A percentile compares a stretch with the other conserved stretches of the same genome.
These are phyloP conservation scores for Nephrocerus scutellatus DNA, from an alignment of 2,888 invertebrate species.

Conservation along the genomic window DNA sequence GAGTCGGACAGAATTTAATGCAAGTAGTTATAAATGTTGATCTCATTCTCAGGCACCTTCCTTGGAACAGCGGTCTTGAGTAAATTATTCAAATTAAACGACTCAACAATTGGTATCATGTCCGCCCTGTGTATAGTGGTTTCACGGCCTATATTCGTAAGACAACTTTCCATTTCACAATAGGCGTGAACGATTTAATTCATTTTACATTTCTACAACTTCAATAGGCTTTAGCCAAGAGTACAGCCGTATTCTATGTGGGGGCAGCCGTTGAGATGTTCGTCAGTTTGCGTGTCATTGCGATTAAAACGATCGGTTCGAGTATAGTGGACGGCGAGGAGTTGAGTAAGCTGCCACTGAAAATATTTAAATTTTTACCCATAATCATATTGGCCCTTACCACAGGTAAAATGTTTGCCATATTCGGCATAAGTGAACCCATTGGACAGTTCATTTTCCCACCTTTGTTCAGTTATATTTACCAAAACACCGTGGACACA, in stretches of 20 bases:
- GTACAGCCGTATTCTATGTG: conserved; percentile 36
- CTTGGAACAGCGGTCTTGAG: conserved; percentile 45
- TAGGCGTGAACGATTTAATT: background rate
- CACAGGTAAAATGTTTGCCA: conserved; percentile 39
- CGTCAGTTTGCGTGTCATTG: conserved; percentile 40
- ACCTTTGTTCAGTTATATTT: conserved; percentile 41
- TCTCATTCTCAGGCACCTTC: conserved; percentile 37
- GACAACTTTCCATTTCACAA: conserved; percentile 20
- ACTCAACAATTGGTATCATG: conserved; percentile 41
- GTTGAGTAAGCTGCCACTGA: conserved; percentile 40
- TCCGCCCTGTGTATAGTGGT: conserved; percentile 38
- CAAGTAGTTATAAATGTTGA: no score
- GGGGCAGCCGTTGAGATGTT: conserved; percentile 43
- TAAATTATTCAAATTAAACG: conserved; percentile 40
- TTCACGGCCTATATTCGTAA: conserved; percentile 42
- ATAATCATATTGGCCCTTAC: background rate
- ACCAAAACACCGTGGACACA: conserved; percentile 35
- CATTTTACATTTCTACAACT: background rate
- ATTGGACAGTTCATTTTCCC: conserved; percentile 43
- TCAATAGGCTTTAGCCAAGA: conserved; percentile 37
- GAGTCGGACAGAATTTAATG: conserved; percentile 2
- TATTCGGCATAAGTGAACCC: conserved; percentile 45
- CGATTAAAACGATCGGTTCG: conserved; percentile 44
- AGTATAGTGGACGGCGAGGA: conserved; percentile 44
- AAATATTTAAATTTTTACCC: no score